Percentiles rank a stretch among this genome's conserved stretches.
These are phyloP conservation scores for Hydroisotoma schaefferi DNA, from an alignment of 2,888 invertebrate genomes.

Conservation along the genomic window DNA sequence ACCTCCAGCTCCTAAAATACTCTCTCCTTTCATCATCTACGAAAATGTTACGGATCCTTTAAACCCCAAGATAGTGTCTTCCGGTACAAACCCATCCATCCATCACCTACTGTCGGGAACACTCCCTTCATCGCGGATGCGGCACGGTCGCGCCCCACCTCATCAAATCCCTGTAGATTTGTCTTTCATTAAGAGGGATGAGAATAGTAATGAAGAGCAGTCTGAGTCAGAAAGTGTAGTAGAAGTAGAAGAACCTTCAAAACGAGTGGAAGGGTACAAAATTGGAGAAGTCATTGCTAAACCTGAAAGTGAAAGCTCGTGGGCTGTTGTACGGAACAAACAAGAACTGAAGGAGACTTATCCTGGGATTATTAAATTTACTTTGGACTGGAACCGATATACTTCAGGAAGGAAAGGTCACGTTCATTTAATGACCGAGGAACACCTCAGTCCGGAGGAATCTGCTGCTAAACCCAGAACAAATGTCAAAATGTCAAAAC, in stretches of 20 bases:
- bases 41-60: slow-evolving; percentile 23
- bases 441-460: slow-evolving; percentile 17
- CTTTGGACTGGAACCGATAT: not conserved
- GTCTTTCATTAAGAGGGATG: not conserved
- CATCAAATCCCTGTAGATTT: not conserved
- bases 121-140: not conserved
- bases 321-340: not conserved
- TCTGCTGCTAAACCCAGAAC: slow-evolving; percentile 8
- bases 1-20: slow-evolving; percentile 20
- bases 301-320: not conserved
- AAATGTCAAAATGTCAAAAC: slow-evolving; percentile 12
- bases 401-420: slow-evolving; percentile 10
- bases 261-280: not conserved
- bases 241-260: not conserved
- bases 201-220: no score
- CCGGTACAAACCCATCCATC: no score
- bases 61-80: slow-evolving; percentile 17
- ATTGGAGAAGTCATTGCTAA: slow-evolving; percentile 6
- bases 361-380: slow-evolving; percentile 3
- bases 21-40: slow-evolving; percentile 20
- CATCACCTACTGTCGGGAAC: no score
- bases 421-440: slow-evolving; percentile 27
- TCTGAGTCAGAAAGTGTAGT: not conserved
- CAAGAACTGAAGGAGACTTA: not conserved
- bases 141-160: not conserved